Base-by-base conservation (phyloP, 2,113 vertebrate genomes). In the Brachyhypopomus occidentalis region DNA sequence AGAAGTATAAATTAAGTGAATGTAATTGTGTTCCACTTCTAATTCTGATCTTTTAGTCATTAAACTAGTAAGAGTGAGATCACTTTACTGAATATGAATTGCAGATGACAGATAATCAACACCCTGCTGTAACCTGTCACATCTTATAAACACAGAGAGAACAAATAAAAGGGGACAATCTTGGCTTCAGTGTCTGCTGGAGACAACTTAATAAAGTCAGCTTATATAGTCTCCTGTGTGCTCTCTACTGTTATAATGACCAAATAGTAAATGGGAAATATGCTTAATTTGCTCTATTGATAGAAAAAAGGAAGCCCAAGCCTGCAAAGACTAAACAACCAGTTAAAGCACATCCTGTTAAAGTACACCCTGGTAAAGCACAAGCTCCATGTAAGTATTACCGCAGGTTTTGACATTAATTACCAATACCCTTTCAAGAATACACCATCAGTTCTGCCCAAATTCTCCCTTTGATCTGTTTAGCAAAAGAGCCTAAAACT, bases 221-320 rank as follows among this genome's bases (percentile, higher is more conserved):
- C 20, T 56, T 20, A 7, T n/a, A 2, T 58, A 58, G 48, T 20
- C 64, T 36, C 58, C 69, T 48, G 6, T 64, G 48, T 52, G 12
- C n/a, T 77, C 60, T 45, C 0, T 12, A 8, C n/a, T n/a, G 5
- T 6, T 2, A 22, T 27, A 20, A 1, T 48, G 9, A 55, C 20
- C 12, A 69, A 23, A 58, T 12, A 71, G 48, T 30, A 19, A 19
- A 66, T 71, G 1, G 62, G 48, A 30, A 19, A 66, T 71, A 2
- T 70, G 56, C 6, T 81, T 8, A 34, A 62, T 64, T 71, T 59
- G 55, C 72, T 83, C 2, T 72, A 59, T 56, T 62, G 52, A 2
- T 59, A 85, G 80, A 59, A 14, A 85, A 85, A 59, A 79, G 22
- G 64, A 85, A 72, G 52, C 22, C 58, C 2, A 16, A 38, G 30